Conservation (phyloP, 2,888 invertebrate genomes). For the Dendrolimus houi region DNA sequence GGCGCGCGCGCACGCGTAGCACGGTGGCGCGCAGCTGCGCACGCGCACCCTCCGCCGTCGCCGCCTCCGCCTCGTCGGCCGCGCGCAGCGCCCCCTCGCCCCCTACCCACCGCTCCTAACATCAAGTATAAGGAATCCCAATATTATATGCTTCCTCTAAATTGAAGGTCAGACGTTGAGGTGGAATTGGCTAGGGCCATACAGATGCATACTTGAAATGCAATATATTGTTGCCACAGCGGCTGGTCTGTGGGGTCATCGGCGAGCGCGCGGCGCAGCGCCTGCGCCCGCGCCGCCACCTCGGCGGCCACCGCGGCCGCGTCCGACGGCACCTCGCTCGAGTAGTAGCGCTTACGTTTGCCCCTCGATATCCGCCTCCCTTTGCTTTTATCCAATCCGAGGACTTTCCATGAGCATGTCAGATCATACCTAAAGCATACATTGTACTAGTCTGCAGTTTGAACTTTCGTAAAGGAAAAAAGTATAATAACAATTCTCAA, state of each 20-base stretch:
- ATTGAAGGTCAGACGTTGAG: too few relatives aligned
- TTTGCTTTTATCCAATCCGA: constrained; percentile 4
- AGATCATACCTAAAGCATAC: not conserved
- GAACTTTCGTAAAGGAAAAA: too few relatives aligned
- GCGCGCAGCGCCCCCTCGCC: constrained; percentile 17
- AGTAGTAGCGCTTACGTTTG: constrained; percentile 6
- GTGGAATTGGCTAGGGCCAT: too few relatives aligned
- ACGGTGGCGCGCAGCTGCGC: constrained; percentile 16
- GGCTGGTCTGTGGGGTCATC: constrained; percentile 30
- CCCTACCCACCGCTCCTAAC: constrained; percentile 27
- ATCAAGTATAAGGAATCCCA: too few relatives aligned
- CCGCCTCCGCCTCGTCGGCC: constrained; percentile 20
- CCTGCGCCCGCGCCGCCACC: constrained; percentile 27
- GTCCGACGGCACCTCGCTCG: constrained; percentile 14
- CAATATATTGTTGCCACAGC: constrained; percentile 44
- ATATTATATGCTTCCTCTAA: too few relatives aligned
- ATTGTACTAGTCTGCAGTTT: too few relatives aligned
- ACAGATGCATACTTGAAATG: constrained; percentile 33
- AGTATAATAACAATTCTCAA: too few relatives aligned
- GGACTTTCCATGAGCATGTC: not conserved
- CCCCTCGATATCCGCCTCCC: constrained; percentile 8
- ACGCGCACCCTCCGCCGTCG: constrained; percentile 12
- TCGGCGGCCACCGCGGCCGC: constrained; percentile 10
- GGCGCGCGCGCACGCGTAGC: constrained; percentile 21
- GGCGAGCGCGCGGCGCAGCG: constrained; percentile 33